Evolutionary conservation across 2,797 vertebrate genomes (phyloP).

Genomic region (Cygnus olor): DNA sequence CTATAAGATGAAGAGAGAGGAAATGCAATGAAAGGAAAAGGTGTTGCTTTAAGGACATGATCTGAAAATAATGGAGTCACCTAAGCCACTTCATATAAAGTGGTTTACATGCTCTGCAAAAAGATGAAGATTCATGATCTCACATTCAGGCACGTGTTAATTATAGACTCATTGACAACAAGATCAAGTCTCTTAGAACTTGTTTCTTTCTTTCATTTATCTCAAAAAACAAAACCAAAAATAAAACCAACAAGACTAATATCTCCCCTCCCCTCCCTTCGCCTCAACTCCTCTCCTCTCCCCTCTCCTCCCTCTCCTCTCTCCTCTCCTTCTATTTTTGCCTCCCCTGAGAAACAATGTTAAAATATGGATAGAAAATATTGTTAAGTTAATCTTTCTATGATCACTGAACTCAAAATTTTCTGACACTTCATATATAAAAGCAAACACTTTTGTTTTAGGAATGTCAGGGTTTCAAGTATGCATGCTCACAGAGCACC

Average conservation of each 20-base stretch:
- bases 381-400: neutral
- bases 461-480: neutral
- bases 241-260: neutral
- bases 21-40: constrained; percentile 56
- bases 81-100: neutral
- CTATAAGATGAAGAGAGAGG: constrained; percentile 23
- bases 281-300: too few relatives aligned
- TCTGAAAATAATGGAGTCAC: constrained; percentile 35
- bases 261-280: neutral
- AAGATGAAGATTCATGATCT: neutral
- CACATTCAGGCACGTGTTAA: constrained; percentile 19
- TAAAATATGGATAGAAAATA: neutral
- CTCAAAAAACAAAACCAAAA: neutral
- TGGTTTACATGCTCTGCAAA: neutral
- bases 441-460: neutral
- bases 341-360: neutral
- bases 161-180: neutral
- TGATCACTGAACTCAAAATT: neutral
- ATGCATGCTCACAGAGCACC: rapidly evolving
- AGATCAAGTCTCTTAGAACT: neutral
- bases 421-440: neutral
- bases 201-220: neutral
- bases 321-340: neutral
- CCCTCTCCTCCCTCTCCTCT: too few relatives aligned
- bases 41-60: constrained; percentile 63